phyloP scores from a whole-genome alignment of 2,888 invertebrate genomes.

The Ptycholaimellus sp. region DNA sequence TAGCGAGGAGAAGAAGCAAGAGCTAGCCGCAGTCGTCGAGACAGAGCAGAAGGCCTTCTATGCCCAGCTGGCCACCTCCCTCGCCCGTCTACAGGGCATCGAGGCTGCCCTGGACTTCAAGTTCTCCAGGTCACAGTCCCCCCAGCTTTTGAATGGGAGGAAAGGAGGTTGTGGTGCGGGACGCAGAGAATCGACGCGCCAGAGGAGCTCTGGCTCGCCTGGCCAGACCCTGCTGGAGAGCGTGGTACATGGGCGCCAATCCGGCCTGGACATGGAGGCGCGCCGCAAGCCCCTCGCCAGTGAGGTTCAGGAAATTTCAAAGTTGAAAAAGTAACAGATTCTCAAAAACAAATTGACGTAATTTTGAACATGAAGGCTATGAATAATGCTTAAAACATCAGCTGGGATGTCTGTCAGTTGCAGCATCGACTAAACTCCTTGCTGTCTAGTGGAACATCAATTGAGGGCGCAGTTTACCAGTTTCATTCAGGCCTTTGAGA shows the following conservation, averaged over 20 bases:
- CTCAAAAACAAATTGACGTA: not conserved
- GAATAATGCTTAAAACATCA: too few species aligned
- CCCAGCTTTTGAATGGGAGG: not conserved
- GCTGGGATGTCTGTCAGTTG: too few species aligned
- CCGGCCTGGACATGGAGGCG: conserved; percentile 19
- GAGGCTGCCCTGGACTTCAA: conserved; percentile 43
- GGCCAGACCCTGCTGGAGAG: conserved; percentile 58
- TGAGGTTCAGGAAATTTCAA: too few species aligned
- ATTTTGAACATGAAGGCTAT: too few species aligned
- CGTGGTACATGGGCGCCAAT: conserved; percentile 34
- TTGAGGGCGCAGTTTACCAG: too few species aligned
- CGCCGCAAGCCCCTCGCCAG: conserved; percentile 20
- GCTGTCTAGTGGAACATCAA: too few species aligned
- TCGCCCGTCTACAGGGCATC: conserved; percentile 50
- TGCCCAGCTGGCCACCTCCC: conserved; percentile 44
- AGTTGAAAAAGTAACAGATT: not conserved
- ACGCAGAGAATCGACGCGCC: conserved; percentile 34
- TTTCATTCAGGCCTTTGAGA: too few species aligned
- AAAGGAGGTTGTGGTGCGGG: conserved; percentile 10
- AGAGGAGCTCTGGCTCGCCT: conserved; percentile 80
- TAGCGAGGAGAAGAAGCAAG: too few species aligned
- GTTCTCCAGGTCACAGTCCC: conserved; percentile 32
- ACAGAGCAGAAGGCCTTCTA: conserved; percentile 45
- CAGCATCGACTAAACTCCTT: too few species aligned
- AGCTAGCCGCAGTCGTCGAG: conserved; percentile 39